phyloP scores from a whole-genome alignment of 2,888 invertebrate genomes.

The Acrobasis consociella region DNA sequence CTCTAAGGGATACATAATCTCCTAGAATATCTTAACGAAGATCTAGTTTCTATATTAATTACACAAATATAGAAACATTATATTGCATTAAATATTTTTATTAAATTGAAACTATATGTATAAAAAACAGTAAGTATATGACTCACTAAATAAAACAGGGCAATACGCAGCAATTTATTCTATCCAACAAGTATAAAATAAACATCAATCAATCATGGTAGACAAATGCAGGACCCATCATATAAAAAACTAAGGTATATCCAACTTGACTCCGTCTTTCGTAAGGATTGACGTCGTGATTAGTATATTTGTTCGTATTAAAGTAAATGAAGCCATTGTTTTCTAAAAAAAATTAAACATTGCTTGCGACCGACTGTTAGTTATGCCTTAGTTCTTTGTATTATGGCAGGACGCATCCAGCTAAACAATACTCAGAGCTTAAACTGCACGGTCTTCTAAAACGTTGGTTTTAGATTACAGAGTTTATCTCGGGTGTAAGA shows the following conservation, averaged over 20 bases:
- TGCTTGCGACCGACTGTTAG: too few species aligned
- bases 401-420: too few species aligned
- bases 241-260: conserved; percentile 43
- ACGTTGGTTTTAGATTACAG: conserved; percentile 44
- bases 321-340: too few species aligned
- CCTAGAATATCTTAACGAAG: background rate
- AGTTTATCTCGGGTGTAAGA: conserved; percentile 37
- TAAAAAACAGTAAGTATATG: conserved; percentile 25
- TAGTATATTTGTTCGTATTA: too few species aligned
- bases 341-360: too few species aligned
- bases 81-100: conserved; percentile 13
- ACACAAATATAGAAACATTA: conserved; percentile 16
- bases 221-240: conserved; percentile 68
- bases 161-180: conserved; percentile 66
- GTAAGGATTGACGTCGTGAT: too few species aligned
- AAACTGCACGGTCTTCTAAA: conserved; percentile 46
- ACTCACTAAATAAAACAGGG: conserved; percentile 63
- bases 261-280: too few species aligned
- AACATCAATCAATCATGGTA: conserved; percentile 62
- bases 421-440: conserved; percentile 38
- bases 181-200: conserved; percentile 71
- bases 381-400: too few species aligned
- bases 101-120: conserved; percentile 28
- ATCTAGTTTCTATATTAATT: background rate
- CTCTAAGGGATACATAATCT: background rate